Base-by-base conservation (phyloP, 2,888 invertebrate genomes). In the Labia minor region DNA sequence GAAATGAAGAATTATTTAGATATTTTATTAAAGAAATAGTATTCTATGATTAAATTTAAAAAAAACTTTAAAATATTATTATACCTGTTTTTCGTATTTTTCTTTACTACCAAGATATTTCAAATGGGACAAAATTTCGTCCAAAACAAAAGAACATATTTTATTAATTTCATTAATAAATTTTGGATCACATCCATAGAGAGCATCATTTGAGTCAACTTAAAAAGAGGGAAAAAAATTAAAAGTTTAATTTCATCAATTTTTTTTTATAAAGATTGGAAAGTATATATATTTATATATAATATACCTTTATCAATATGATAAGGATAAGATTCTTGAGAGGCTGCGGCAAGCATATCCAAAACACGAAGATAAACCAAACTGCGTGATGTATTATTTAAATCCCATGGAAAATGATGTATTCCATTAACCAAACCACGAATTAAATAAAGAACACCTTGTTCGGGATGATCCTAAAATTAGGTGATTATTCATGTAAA, bases 191-290 rank as follows among this genome's bases (percentile, higher is more conserved):
- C 88, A 86, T 6, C 95, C 95, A 75, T 96, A 97, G 61, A 97
- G 79, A 67, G 88, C 84, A 77, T 97, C 95, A 76, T 97, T 97
- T 1, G 95, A 94, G 74, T 95, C 88, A 69, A 96, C 93, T 84
- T 87, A 72, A 73, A 80, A 80, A 72, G 72, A 69, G 70, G 65
- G 37, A 65, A 69, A 67, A 70, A n/a, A n/a, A n/a, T n/a, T n/a
- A n/a, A n/a, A n/a, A n/a, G n/a, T n/a, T 68, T 21, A 65, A 64
- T 37, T 65, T 19, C 21, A 63, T 63, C 61, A 37, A 49, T 19
- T 6, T 63, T 3, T 19, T 11, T 4, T 14, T 63, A 65, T n/a
- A 4, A n/a, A 19, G 21, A 16, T 65, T 6, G 10, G 21, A 26
- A 26, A 6, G 26, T 26, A 8, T 26, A 26, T 26, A 6, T 3